Base-by-base conservation (phyloP, 2,888 invertebrate species). In the Cephus spinipes region DNA sequence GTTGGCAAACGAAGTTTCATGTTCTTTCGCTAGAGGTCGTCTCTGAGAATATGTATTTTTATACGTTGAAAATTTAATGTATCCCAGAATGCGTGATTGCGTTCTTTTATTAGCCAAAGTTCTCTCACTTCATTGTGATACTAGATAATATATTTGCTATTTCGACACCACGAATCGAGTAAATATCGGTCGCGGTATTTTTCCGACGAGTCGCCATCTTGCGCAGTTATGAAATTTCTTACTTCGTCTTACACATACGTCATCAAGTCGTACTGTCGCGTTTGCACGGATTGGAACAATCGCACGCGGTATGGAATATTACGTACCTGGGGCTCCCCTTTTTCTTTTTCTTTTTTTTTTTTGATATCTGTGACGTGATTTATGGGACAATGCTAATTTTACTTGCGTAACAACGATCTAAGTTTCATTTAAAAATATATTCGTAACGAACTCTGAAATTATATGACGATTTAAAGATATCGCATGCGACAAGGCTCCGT, bases 301-400 rank as follows among this genome's bases (percentile, higher is more conserved):
- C 23, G 55, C 55, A 23, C 55, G 55, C 55, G 55, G 9, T 55
- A 55, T 15, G 23, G 6, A 9, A 55, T 4, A 23, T 55, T 55
- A 9, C 2, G 55, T 55, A 9, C 12, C 12, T 15, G 6, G 23
- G 55, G 23, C 9, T 4, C 12, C 36, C 12, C 1, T 12, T 12
- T 12, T 23, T n/a, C 15, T 71, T 12, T 12, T 36, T 12, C 23
- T 12, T 23, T 30, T 34, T 12, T 23, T 30, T 34, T 71, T 30
- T 71, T 11, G 71, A 32, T 31, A 86, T 86, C 89, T 89, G 87
- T 88, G 88, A 90, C 90, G 90, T 90, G 90, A 89, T 90, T 89
- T 90, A 89, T 87, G 89, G 82, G 73, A 83, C 77, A 75, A 79
- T 79, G 80, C 74, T 79, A 81, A 82, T 81, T 86, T 85, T 84